Conservation (phyloP, 1,140 invertebrate genomes). For the Mylabris phalerata region DNA sequence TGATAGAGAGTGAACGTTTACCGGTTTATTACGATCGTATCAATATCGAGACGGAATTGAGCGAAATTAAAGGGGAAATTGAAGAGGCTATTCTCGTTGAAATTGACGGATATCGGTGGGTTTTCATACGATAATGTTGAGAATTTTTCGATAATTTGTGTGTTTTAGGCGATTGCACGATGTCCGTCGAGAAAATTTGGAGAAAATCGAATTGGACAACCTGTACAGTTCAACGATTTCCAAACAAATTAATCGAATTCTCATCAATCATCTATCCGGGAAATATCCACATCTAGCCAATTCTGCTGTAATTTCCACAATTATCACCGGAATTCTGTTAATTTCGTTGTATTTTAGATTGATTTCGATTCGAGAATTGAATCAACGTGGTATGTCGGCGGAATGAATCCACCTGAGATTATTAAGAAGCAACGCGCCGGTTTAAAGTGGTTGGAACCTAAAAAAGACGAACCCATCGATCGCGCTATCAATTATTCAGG, state of each 20-base stretch:
- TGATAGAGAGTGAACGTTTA: conserved; percentile 47
- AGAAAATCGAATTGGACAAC: conserved; percentile 39
- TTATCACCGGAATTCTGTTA: conserved; percentile 3
- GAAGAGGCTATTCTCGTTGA: conserved; percentile 56
- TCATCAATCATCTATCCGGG: conserved; percentile 51
- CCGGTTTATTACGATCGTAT: conserved; percentile 50
- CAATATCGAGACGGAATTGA: conserved; percentile 37
- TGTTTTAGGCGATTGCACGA: conserved; percentile 23
- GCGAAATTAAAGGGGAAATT: conserved; percentile 48
- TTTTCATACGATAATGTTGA: conserved; percentile 40
- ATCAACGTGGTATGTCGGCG: conserved; percentile 72
- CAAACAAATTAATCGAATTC: conserved; percentile 61
- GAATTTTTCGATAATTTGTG: conserved; percentile 25
- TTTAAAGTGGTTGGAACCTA: conserved; percentile 38
- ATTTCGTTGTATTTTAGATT: conserved; percentile 43
- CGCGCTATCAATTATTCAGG: conserved; percentile 60
- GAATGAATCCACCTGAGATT: conserved; percentile 50
- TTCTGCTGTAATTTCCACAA: conserved; percentile 45
- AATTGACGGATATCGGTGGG: conserved; percentile 37
- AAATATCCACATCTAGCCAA: conserved; percentile 55
- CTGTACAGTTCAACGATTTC: conserved; percentile 47
- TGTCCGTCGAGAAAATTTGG: conserved; percentile 18
- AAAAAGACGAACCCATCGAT: conserved; percentile 50
- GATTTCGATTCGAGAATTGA: conserved; percentile 69
- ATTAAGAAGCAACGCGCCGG: conserved; percentile 36